Conservation (phyloP, 2,888 invertebrate species). For the Mellilla xanthometata region DNA sequence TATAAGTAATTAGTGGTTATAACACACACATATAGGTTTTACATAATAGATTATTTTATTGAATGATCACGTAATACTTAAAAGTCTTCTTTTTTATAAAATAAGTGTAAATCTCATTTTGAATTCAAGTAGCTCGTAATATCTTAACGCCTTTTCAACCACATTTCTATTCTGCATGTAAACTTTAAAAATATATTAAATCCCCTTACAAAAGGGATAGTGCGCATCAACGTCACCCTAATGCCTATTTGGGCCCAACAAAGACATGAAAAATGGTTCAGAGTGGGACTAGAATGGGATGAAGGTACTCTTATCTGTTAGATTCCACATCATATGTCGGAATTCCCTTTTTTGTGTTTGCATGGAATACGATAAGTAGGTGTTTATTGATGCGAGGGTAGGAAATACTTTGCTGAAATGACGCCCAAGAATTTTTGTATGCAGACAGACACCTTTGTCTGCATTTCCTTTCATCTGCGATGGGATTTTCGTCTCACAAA, state of each 20-base stretch:
- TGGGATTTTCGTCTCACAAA: too few relatives aligned
- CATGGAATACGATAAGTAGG: slow-evolving; percentile 31
- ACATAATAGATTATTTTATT: too few relatives aligned
- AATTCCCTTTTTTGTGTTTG: slow-evolving; percentile 42
- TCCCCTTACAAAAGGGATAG: slow-evolving; percentile 53
- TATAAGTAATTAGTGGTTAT: too few relatives aligned
- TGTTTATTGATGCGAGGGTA: slow-evolving; percentile 29
- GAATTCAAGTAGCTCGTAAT: slow-evolving; percentile 1
- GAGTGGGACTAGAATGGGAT: slow-evolving; percentile 70
- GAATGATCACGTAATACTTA: too few relatives aligned
- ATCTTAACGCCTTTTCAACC: neutral
- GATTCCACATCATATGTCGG: slow-evolving; percentile 56
- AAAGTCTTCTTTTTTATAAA: too few relatives aligned
- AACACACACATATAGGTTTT: too few relatives aligned
- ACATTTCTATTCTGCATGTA: slow-evolving; percentile 21
- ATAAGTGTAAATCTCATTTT: too few relatives aligned
- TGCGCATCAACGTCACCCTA: slow-evolving; percentile 56
- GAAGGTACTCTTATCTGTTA: slow-evolving; percentile 71
- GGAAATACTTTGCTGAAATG: slow-evolving; percentile 23
- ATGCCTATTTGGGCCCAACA: slow-evolving; percentile 68
- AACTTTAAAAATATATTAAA: slow-evolving; percentile 54
- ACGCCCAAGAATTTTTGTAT: slow-evolving; percentile 7
- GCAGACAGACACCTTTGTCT: too few relatives aligned
- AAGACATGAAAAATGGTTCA: slow-evolving; percentile 77
- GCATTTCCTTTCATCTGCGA: too few relatives aligned